phyloP scores from a whole-genome alignment of 1,140 invertebrate genomes.

The Colletes latitarsis region DNA sequence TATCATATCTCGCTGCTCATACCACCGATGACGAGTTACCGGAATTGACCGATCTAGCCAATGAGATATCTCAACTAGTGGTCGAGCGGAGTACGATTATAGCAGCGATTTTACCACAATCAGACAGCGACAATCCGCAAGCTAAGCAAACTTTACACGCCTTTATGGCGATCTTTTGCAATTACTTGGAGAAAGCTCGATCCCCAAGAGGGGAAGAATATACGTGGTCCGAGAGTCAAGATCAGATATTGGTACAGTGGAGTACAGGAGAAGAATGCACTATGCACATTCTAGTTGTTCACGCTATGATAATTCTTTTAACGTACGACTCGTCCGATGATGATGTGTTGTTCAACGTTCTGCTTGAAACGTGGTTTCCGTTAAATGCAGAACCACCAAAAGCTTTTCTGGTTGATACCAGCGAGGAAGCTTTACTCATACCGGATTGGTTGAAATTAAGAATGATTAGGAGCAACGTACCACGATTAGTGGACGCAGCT shows the following conservation, averaged over 20 bases:
- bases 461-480: constrained; percentile 94
- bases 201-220: constrained; percentile 84
- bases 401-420: constrained; percentile 91
- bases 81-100: constrained; percentile 96
- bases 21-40: constrained; percentile 85
- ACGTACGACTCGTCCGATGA: constrained; percentile 88
- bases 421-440: constrained; percentile 92
- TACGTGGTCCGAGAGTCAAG: constrained; percentile 86
- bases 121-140: constrained; percentile 79
- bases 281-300: constrained; percentile 93
- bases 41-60: constrained; percentile 85
- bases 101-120: constrained; percentile 89
- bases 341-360: constrained; percentile 83
- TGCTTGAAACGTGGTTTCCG: constrained; percentile 91
- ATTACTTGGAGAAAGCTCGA: constrained; percentile 87
- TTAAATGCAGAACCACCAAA: constrained; percentile 85
- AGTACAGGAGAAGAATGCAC: constrained; percentile 90
- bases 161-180: constrained; percentile 89
- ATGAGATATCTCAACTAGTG: constrained; percentile 94
- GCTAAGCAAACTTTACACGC: constrained; percentile 87
- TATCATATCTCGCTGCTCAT: constrained; percentile 91
- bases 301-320: constrained; percentile 96
- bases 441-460: constrained; percentile 97
- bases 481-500: constrained; percentile 91
- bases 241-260: constrained; percentile 91